These are phyloP conservation scores for Coelopa pilipes DNA, from an alignment of 2,888 invertebrate genomes.

Conservation along the genomic window DNA sequence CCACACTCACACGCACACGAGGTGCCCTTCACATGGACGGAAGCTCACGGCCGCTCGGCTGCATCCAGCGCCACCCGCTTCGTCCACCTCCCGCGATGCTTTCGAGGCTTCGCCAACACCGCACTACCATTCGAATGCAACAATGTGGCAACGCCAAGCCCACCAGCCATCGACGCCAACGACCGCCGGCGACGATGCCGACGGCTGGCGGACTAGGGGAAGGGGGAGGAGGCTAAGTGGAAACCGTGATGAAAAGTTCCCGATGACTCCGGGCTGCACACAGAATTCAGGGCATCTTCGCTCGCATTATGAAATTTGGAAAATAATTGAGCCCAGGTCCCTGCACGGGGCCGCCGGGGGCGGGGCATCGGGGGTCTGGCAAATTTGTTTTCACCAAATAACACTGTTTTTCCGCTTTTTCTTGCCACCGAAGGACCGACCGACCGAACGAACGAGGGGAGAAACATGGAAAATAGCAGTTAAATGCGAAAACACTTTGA, in stretches of 20 bases:
- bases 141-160: constrained; percentile 8
- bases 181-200: too few relatives aligned
- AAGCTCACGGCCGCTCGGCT: background rate
- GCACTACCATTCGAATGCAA: constrained; percentile 6
- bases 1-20: background rate
- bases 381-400: too few relatives aligned
- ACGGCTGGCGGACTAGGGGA: background rate
- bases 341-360: too few relatives aligned
- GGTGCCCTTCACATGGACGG: background rate
- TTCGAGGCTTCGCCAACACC: background rate
- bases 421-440: too few relatives aligned
- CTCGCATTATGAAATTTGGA: too few relatives aligned
- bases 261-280: background rate
- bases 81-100: background rate
- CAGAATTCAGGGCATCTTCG: too few relatives aligned
- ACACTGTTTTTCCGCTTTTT: too few relatives aligned
- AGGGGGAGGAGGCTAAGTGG: constrained; percentile 4
- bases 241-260: constrained; percentile 13
- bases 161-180: background rate
- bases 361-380: too few relatives aligned
- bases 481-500: too few relatives aligned
- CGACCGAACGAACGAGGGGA: too few relatives aligned
- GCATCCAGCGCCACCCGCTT: background rate
- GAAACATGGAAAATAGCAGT: too few relatives aligned
- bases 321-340: too few relatives aligned